Evolutionary conservation across 64 coral and sea anemone genomes (phyloP).

Genomic region (Pocillopora damicornis): DNA sequence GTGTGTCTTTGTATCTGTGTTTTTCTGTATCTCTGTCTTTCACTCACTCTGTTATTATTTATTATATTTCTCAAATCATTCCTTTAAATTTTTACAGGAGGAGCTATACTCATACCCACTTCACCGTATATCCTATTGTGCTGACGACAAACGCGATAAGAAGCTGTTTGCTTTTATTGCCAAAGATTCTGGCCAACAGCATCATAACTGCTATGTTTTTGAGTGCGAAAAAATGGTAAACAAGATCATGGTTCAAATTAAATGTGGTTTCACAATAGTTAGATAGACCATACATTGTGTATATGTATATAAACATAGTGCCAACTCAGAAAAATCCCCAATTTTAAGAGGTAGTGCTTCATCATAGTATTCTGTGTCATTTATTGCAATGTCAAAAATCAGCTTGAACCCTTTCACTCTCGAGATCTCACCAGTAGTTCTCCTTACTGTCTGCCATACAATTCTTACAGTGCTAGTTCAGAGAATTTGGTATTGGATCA

Average conservation of each 20-base stretch:
- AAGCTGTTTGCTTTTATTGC: constrained; percentile 93
- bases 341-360: too few relatives aligned
- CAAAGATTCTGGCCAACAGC: constrained; percentile 63
- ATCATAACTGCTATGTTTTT: constrained; percentile 83
- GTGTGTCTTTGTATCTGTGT: neutral
- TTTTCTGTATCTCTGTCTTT: neutral
- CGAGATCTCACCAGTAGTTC: too few relatives aligned
- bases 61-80: neutral
- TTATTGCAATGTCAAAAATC: neutral
- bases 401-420: too few relatives aligned
- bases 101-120: constrained; percentile 74
- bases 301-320: neutral
- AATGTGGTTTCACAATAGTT: too few relatives aligned
- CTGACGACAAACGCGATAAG: constrained; percentile 84
- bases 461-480: too few relatives aligned
- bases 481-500: too few relatives aligned
- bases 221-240: constrained; percentile 83
- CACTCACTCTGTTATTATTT: neutral
- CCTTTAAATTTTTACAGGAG: constrained; percentile 36
- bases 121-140: constrained; percentile 92
- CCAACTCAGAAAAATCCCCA: too few relatives aligned
- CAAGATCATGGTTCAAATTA: neutral
- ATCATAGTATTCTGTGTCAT: neutral
- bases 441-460: too few relatives aligned
- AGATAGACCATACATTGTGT: neutral